A percentile compares a stretch with the other conserved stretches of the same genome.
phyloP scores from a whole-genome alignment of 2,888 invertebrate genomes.

The Lamproptera curius region DNA sequence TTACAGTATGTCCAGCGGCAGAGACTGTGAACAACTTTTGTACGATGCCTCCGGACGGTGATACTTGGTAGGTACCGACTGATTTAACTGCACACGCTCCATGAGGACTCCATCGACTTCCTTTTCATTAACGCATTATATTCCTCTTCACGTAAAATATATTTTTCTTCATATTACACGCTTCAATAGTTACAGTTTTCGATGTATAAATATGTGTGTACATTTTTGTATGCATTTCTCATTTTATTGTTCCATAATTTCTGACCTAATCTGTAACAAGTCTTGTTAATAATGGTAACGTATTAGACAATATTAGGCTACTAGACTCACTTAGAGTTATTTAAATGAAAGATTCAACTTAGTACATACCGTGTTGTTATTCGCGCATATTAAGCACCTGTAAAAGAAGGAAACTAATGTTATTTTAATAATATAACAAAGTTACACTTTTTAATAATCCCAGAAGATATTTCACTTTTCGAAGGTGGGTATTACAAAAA shows the following conservation, averaged over 20 bases:
- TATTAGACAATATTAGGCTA: neutral
- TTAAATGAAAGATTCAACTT: too few species aligned
- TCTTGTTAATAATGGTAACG: neutral
- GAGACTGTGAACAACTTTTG: constrained; percentile 69
- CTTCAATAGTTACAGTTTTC: neutral
- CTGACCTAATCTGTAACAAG: constrained; percentile 10
- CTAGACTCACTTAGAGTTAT: too few species aligned
- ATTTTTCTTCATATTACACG: neutral
- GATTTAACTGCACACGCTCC: constrained; percentile 69
- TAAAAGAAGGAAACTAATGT: constrained; percentile 32
- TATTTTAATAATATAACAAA: constrained; percentile 22
- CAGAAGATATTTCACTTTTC: too few species aligned
- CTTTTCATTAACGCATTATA: constrained; percentile 20
- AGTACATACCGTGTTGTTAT: constrained; percentile 9
- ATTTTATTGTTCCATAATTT: constrained; percentile 1
- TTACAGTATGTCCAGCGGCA: constrained; percentile 76
- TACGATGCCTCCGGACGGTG: constrained; percentile 61
- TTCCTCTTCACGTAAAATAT: constrained; percentile 19
- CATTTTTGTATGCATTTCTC: constrained; percentile 2
- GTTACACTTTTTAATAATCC: too few species aligned
- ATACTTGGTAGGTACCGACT: constrained; percentile 53
- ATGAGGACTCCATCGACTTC: constrained; percentile 58
- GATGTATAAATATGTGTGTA: constrained; percentile 1
- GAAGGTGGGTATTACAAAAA: too few species aligned
- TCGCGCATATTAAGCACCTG: constrained; percentile 16